Conservation (phyloP, 1,140 invertebrate genomes). For the Drosophila lacteicornis region DNA sequence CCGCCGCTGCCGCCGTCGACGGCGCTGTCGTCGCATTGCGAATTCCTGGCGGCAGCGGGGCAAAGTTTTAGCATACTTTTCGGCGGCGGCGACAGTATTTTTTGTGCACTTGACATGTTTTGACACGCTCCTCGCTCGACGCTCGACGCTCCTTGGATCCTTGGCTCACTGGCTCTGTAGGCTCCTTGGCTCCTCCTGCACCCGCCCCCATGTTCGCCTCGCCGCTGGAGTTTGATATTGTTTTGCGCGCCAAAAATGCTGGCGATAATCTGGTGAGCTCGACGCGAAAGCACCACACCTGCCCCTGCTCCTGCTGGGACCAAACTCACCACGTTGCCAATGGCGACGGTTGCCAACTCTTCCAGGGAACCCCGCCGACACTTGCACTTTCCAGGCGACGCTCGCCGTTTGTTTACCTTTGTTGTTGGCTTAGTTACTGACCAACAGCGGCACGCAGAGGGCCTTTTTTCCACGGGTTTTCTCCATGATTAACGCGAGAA, state of each 20-base stretch:
- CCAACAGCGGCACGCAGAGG: conserved; percentile 41
- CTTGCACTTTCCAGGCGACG: conserved; percentile 71
- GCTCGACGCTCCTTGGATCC: conserved; percentile 25
- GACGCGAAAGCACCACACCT: conserved; percentile 11
- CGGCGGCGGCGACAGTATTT: conserved; percentile 76
- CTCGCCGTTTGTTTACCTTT: conserved; percentile 58
- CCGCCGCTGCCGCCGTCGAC: conserved; percentile 11
- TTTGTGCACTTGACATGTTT: conserved; percentile 82
- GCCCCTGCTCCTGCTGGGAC: neutral
- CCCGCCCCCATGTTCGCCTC: conserved; percentile 55
- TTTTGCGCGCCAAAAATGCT: conserved; percentile 76
- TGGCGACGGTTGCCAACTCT: conserved; percentile 39
- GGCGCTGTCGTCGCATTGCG: conserved; percentile 67
- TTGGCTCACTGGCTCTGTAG: neutral
- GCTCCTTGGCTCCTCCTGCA: conserved; percentile 2
- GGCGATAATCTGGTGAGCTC: conserved; percentile 65
- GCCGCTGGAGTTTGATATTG: conserved; percentile 70
- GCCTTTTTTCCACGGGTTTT: conserved; percentile 3
- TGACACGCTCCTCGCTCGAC: conserved; percentile 63
- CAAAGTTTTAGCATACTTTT: conserved; percentile 73
- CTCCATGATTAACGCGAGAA: conserved; percentile 62
- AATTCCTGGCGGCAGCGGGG: conserved; percentile 57
- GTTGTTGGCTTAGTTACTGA: conserved; percentile 70
- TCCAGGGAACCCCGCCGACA: conserved; percentile 28
- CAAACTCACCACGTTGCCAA: conserved; percentile 73